Evolutionary conservation across 23 tunicate genomes (phyloP).

Genomic region (Trididemnum nubilum): DNA sequence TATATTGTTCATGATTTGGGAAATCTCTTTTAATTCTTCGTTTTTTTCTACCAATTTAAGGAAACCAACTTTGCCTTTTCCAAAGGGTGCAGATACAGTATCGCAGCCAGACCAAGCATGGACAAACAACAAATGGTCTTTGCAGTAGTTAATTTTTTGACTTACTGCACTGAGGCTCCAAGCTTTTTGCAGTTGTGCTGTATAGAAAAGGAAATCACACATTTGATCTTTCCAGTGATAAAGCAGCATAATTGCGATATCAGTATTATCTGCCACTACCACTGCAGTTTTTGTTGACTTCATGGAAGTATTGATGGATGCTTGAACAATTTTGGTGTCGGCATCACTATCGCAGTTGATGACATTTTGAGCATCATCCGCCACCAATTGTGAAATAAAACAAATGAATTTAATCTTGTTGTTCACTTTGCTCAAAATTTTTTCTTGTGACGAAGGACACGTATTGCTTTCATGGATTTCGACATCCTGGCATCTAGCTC

Average conservation of each 20-base stretch:
- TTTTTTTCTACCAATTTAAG: not conserved
- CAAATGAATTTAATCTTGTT: not conserved
- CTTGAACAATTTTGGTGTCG: slow-evolving; percentile 4
- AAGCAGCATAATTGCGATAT: slow-evolving; percentile 12
- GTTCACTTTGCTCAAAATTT: not conserved
- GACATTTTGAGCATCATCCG: not conserved
- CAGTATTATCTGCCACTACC: slow-evolving; percentile 14
- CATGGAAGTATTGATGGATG: not conserved
- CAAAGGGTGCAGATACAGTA: slow-evolving; percentile 19
- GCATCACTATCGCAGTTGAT: slow-evolving; percentile 7
- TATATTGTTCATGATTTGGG: not conserved
- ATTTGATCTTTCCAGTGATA: slow-evolving; percentile 8
- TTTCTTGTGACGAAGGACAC: not conserved
- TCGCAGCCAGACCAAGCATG: slow-evolving; percentile 27
- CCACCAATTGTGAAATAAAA: not conserved
- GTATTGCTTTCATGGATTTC: not conserved
- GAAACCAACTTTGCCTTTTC: not conserved
- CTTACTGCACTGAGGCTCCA: not conserved
- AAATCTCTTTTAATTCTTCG: not conserved
- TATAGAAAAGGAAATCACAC: not conserved
- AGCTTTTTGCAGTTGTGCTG: not conserved
- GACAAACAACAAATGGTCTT: not conserved
- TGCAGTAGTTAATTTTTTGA: not conserved
- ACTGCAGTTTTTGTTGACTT: slow-evolving; percentile 1
- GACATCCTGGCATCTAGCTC: not conserved